Evolutionary conservation across 2,113 vertebrate species (phyloP).

Genomic region (Bolborhynchus lineola): DNA sequence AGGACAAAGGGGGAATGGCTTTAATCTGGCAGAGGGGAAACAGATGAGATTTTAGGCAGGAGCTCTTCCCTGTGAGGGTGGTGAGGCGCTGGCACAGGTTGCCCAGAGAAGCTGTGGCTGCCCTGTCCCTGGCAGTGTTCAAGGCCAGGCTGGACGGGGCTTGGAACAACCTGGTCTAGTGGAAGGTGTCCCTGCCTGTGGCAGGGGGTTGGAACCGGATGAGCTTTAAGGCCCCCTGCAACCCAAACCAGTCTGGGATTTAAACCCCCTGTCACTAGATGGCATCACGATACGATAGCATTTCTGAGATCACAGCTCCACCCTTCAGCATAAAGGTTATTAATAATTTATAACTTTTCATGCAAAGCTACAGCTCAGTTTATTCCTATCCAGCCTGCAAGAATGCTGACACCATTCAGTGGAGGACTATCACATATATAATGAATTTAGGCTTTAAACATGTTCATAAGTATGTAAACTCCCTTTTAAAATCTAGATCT

Average conservation of each 20-base stretch:
- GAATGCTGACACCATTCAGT: neutral
- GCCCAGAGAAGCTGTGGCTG: neutral
- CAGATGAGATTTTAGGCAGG: neutral
- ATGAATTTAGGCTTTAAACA: neutral
- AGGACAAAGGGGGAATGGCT: neutral
- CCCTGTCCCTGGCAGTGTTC: neutral
- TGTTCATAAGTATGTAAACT: neutral
- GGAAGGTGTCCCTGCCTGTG: neutral
- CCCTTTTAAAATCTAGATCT: neutral
- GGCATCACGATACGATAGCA: neutral
- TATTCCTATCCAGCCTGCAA: neutral
- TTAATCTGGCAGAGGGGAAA: neutral
- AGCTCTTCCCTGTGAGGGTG: neutral
- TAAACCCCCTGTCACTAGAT: neutral
- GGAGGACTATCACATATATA: too few species aligned
- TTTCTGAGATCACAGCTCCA: neutral
- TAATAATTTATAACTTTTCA: neutral
- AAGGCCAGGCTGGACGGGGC: too few species aligned
- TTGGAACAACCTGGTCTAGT: neutral
- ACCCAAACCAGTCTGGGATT: neutral
- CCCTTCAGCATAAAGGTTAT: neutral
- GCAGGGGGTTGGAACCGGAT: neutral
- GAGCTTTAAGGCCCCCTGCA: neutral
- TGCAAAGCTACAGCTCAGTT: neutral
- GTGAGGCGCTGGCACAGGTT: neutral